Conservation (phyloP, 1,140 invertebrate species). For the Brachionus plicatilis region DNA sequence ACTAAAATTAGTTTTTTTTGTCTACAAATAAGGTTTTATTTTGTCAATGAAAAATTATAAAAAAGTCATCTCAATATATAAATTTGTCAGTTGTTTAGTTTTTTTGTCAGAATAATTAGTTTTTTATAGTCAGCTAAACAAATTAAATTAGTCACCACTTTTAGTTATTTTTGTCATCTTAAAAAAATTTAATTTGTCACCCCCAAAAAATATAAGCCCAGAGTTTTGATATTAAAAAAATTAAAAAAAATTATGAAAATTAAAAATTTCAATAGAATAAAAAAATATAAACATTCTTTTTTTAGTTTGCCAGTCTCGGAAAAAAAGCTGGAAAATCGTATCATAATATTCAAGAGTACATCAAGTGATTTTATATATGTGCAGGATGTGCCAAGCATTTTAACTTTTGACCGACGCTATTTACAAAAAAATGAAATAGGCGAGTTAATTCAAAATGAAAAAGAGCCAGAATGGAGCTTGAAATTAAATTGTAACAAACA, state of each 20-base stretch:
- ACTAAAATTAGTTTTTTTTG: too few species aligned
- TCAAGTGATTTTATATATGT: constrained; percentile 33
- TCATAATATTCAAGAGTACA: constrained; percentile 21
- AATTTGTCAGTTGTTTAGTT: too few species aligned
- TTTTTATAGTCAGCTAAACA: too few species aligned
- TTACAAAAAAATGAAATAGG: constrained; percentile 23
- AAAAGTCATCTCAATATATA: too few species aligned
- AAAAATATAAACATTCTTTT: not conserved
- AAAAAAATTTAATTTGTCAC: too few species aligned
- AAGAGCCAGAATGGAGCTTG: constrained; percentile 24
- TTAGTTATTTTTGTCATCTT: too few species aligned
- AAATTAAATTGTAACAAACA: constrained; percentile 86
- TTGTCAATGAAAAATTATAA: too few species aligned
- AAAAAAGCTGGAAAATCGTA: constrained; percentile 18
- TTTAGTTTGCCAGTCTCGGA: not conserved
- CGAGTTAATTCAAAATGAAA: constrained; percentile 26
- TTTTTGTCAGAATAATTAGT: too few species aligned
- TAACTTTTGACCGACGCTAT: constrained; percentile 12
- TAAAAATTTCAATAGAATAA: not conserved
- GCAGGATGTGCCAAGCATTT: constrained; percentile 20
- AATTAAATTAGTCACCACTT: too few species aligned
- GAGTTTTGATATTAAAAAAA: too few species aligned
- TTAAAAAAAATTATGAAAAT: not conserved
- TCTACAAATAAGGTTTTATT: too few species aligned
- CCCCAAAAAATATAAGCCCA: too few species aligned